Conservation (phyloP, 1,140 invertebrate genomes). For the Acromyrmex heyeri region DNA sequence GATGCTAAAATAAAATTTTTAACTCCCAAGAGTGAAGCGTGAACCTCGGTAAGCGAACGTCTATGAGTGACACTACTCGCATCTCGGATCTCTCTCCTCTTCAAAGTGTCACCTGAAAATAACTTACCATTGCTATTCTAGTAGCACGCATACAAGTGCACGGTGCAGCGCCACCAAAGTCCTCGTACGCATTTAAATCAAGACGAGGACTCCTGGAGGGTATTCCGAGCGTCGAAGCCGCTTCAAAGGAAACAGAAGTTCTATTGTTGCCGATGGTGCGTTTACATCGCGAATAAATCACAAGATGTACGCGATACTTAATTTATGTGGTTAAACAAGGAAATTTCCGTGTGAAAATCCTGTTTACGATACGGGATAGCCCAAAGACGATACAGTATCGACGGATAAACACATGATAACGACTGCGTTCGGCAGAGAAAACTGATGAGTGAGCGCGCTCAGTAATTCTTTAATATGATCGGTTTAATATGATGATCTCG, state of each 20-base stretch:
- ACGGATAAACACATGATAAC: not conserved
- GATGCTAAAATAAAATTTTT: conserved; percentile 36
- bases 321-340: conserved; percentile 40
- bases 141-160: conserved; percentile 75
- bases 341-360: not conserved
- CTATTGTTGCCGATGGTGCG: conserved; percentile 56
- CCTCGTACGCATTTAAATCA: conserved; percentile 76
- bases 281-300: conserved; percentile 41
- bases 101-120: conserved; percentile 78
- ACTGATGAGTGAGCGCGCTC: no score
- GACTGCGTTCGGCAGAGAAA: no score
- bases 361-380: not conserved
- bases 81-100: conserved; percentile 69
- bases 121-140: conserved; percentile 77
- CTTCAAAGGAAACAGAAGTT: conserved; percentile 63
- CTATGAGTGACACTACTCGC: conserved; percentile 76
- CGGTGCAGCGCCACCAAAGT: conserved; percentile 69
- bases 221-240: conserved; percentile 65
- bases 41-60: conserved; percentile 33
- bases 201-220: conserved; percentile 70
- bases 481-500: no score
- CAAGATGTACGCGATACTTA: conserved; percentile 38
- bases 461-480: no score
- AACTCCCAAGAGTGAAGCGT: conserved; percentile 1
- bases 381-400: no score